Evolutionary conservation across 2,888 invertebrate genomes (phyloP).

Genomic region (Agrenia bidenticulata): DNA sequence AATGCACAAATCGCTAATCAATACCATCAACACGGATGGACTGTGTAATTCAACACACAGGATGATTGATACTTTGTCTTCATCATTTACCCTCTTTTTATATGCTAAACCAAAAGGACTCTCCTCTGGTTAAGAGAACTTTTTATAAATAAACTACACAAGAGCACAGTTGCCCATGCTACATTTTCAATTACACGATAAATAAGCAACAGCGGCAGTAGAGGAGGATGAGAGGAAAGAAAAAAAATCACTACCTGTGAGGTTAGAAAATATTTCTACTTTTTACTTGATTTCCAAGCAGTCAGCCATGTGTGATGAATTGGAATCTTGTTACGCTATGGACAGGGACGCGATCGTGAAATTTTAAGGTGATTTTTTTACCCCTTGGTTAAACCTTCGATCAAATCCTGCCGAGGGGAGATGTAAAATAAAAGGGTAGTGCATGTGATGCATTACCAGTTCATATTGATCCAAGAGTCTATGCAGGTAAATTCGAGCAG

Average conservation of each 20-base stretch:
- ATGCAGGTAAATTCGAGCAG: too few species aligned
- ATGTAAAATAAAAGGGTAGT: too few species aligned
- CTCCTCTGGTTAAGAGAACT: neutral
- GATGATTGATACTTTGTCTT: conserved; percentile 2
- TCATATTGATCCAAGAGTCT: too few species aligned
- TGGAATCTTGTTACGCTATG: conserved; percentile 53
- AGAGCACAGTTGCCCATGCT: neutral
- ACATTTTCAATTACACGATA: conserved; percentile 12
- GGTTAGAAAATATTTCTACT: conserved; percentile 42
- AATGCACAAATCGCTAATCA: conserved; percentile 5
- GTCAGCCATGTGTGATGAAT: conserved; percentile 53
- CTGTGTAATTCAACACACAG: neutral
- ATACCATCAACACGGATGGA: conserved; percentile 10
- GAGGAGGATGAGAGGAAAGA: conserved; percentile 13
- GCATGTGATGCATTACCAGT: too few species aligned
- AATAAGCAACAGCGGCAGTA: conserved; percentile 20
- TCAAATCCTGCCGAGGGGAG: too few species aligned
- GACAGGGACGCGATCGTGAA: conserved; percentile 50
- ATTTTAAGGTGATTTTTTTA: conserved; percentile 29
- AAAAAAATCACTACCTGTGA: conserved; percentile 41
- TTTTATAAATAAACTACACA: neutral
- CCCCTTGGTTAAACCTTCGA: neutral
- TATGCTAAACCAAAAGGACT: neutral
- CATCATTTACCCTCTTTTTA: neutral
- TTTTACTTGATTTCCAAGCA: conserved; percentile 41